phyloP scores from a whole-genome alignment of 2,113 vertebrate species.

The Bucco capensis region DNA sequence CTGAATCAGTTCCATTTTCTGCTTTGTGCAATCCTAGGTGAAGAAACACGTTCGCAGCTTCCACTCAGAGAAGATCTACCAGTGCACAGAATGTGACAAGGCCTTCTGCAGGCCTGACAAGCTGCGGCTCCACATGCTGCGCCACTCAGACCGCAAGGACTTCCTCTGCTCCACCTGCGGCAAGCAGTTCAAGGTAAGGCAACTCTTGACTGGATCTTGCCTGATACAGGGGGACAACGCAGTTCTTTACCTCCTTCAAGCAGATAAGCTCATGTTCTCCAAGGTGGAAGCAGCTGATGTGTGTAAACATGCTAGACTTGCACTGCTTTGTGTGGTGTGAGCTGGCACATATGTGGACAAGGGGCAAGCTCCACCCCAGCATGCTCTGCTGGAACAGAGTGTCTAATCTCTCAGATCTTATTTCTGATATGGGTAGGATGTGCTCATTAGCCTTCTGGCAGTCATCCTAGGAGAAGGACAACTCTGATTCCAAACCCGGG shows the following conservation, averaged over 20 bases:
- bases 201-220: neutral
- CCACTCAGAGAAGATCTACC: slow-evolving; percentile 96
- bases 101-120: slow-evolving; percentile 97
- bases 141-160: slow-evolving; percentile 95
- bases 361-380: neutral
- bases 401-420: neutral
- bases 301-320: neutral
- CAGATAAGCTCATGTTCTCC: neutral
- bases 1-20: neutral
- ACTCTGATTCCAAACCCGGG: too few species aligned
- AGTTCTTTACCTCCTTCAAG: neutral
- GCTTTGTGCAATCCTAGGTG: slow-evolving; percentile 72
- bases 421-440: too few species aligned
- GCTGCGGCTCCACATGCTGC: slow-evolving; percentile 93
- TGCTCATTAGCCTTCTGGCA: too few species aligned
- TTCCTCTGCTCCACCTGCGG: slow-evolving; percentile 97
- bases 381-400: neutral
- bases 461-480: too few species aligned
- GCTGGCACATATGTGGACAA: neutral
- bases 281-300: neutral
- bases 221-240: neutral
- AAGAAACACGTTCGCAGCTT: slow-evolving; percentile 98
- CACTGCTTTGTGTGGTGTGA: neutral
- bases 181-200: slow-evolving; percentile 94
- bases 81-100: slow-evolving; percentile 94